Conservation (phyloP, 2,888 invertebrate genomes). For the Nomada lathburiana region DNA sequence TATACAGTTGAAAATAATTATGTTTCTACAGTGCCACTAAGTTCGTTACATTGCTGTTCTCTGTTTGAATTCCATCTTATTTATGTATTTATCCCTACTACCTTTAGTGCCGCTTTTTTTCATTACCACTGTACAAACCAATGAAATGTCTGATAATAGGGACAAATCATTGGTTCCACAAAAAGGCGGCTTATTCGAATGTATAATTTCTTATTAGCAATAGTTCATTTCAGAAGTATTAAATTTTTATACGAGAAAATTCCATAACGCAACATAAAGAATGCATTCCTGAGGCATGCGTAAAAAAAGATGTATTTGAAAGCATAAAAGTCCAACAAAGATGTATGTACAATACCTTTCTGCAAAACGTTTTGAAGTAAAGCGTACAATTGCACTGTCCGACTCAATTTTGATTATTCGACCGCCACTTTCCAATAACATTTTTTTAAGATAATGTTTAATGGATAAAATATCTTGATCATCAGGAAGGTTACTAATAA, state of each 20-base stretch:
- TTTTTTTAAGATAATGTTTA: conserved; percentile 87
- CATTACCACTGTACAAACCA: conserved; percentile 41
- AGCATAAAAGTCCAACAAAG: neutral
- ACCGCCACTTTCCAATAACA: conserved; percentile 93
- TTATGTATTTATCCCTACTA: conserved; percentile 76
- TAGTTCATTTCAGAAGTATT: neutral
- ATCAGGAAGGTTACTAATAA: conserved; percentile 89
- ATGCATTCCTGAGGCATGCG: neutral
- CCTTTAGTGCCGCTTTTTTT: conserved; percentile 36
- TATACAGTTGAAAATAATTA: conserved; percentile 45
- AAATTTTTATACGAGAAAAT: neutral
- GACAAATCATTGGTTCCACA: conserved; percentile 25
- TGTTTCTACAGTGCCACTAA: conserved; percentile 50
- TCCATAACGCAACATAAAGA: neutral
- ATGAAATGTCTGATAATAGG: conserved; percentile 32
- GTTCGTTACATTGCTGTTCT: conserved; percentile 75
- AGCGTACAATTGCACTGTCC: conserved; percentile 89
- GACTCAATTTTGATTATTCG: conserved; percentile 88
- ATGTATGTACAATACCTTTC: conserved; percentile 86
- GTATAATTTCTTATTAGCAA: neutral
- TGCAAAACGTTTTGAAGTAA: conserved; percentile 89
- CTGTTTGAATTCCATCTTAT: conserved; percentile 70
- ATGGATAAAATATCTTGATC: conserved; percentile 85
- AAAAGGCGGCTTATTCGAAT: conserved; percentile 63
- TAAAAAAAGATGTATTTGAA: conserved; percentile 13